Evolutionary conservation across 2,888 invertebrate species (phyloP).

Genomic region (Torymus auratus): DNA sequence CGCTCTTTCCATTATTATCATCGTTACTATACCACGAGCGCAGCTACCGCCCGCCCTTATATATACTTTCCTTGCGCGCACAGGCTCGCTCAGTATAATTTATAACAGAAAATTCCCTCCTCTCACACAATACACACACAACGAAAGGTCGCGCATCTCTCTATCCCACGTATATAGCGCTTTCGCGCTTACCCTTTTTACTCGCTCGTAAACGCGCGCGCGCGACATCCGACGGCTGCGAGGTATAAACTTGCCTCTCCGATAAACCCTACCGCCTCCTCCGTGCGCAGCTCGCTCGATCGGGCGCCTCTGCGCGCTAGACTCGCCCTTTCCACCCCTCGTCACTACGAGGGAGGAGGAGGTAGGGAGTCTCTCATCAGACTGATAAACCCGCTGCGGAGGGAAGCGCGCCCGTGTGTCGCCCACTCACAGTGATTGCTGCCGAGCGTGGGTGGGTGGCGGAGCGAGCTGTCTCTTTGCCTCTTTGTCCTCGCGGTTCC

Average conservation of each 20-base stretch:
- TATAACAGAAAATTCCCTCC: conserved; percentile 37
- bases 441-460: conserved; percentile 54
- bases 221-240: conserved; percentile 58
- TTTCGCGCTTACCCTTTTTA: conserved; percentile 48
- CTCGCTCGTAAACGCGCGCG: conserved; percentile 52
- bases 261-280: conserved; percentile 62
- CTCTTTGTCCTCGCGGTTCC: too few relatives aligned
- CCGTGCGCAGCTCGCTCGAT: conserved; percentile 33
- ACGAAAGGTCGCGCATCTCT: background rate
- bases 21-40: background rate
- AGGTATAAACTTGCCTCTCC: conserved; percentile 62
- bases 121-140: background rate
- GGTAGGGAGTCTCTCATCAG: conserved; percentile 69
- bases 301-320: conserved; percentile 16
- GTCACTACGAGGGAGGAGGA: conserved; percentile 49
- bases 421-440: conserved; percentile 75
- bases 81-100: conserved; percentile 15
- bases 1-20: conserved; percentile 43
- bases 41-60: too few relatives aligned
- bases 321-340: conserved; percentile 57
- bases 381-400: conserved; percentile 69
- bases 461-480: too few relatives aligned
- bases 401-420: conserved; percentile 65
- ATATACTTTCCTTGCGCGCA: background rate
- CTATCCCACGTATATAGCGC: background rate